Evolutionary conservation across 2,113 vertebrate species (phyloP).

Genomic region (Eptesicus fuscus): DNA sequence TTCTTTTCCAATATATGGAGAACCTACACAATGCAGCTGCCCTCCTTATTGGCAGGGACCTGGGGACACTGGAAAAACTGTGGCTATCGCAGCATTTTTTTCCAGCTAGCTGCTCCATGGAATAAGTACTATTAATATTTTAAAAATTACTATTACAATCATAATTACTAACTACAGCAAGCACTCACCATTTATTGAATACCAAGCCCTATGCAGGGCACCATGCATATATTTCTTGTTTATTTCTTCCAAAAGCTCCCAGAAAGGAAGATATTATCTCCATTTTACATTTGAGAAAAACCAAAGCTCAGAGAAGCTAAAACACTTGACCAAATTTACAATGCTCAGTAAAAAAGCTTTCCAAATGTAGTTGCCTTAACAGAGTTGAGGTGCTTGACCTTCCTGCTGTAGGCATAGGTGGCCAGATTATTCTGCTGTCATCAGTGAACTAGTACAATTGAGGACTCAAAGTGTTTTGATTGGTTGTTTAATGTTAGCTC

Average conservation of each 20-base stretch:
- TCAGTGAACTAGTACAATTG: background rate
- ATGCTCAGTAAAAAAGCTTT: background rate
- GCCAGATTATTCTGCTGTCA: too few species aligned
- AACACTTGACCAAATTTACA: background rate
- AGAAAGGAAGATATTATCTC: background rate
- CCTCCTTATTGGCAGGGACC: background rate
- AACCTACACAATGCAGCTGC: background rate
- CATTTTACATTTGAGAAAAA: background rate
- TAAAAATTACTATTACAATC: background rate
- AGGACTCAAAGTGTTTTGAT: background rate
- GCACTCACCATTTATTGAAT: background rate
- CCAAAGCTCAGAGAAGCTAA: background rate
- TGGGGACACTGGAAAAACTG: background rate
- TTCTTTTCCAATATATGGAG: background rate
- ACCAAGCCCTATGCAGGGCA: background rate
- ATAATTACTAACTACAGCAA: background rate
- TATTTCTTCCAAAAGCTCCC: background rate
- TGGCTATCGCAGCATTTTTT: background rate
- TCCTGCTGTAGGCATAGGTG: background rate
- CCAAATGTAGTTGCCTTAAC: background rate
- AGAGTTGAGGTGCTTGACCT: background rate
- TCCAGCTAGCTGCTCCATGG: background rate
- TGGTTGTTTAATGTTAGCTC: background rate
- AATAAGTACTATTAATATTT: background rate
- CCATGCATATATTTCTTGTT: background rate